Base-by-base conservation (phyloP, 2,113 vertebrate genomes). In the Beaufortia kweichowensis region DNA sequence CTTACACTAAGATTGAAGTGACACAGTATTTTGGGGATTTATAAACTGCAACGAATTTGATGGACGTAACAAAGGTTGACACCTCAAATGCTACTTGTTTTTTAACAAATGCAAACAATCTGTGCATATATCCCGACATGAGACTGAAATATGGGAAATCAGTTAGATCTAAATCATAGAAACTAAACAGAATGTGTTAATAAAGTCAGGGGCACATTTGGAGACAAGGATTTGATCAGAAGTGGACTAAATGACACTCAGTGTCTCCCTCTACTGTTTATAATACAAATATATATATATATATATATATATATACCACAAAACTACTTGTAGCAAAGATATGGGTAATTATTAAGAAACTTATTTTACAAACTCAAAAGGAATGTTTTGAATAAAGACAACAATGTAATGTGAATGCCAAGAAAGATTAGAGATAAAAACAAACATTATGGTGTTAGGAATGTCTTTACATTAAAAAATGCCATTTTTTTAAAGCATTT, bases 241-340 rank as follows among this genome's bases (percentile, higher is more conserved):
- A 23, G 5, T 5, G 41, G 28, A 1, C 39, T 29, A 9, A 23
- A 55, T 35, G n/a, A 35, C 8, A 12, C 57, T 15, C 41, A 35
- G 0, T 35, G 66, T 39, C 48, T 76, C 73, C 39, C 59, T 80
- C 79, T 76, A 41, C 50, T 76, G 66, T 70, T n/a, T 29, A 55
- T n/a, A 69, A 1, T 29, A 33, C 19, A 53, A 68, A 23, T 9
- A 55, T 31, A 55, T 33, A 19, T n/a, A n/a, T n/a, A n/a, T n/a
- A n/a, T n/a, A 12, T 14, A 3, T 14, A 14, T 1, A 15, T 14
- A 10, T 14, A 15, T 14, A 46, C 3, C 12, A 2, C 12, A 14
- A 11, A 1, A 46, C 10, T 2, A 46, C 10, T 14, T 15, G 14
- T 10, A 10, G 3, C 12, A n/a, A n/a, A 9, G 1, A 53, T 53